Evolutionary conservation across 2,113 vertebrate species (phyloP).

Genomic region (Protobothrops flavoviridis): DNA sequence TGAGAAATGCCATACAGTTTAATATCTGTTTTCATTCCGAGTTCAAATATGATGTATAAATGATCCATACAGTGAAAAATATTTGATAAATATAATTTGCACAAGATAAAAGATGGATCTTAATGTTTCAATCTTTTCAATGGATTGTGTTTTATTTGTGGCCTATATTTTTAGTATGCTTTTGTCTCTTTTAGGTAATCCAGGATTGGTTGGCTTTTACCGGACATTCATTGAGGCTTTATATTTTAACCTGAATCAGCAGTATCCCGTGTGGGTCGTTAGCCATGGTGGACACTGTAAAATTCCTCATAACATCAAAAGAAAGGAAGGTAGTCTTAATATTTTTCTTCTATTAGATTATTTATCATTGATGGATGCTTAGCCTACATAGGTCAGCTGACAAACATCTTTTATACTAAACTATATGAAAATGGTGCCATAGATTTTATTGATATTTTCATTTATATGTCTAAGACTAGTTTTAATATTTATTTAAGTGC

Average conservation of each 20-base stretch:
- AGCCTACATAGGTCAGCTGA: not conserved
- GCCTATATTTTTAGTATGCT: conserved; percentile 31
- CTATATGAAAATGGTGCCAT: not conserved
- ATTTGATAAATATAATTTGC: not conserved
- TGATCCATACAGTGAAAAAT: not conserved
- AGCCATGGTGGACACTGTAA: conserved; percentile 89
- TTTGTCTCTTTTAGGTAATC: conserved; percentile 82
- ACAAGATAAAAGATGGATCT: not conserved
- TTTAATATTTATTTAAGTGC: not conserved
- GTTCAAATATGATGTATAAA: not conserved
- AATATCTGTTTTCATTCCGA: not conserved
- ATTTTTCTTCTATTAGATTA: not conserved
- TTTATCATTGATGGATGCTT: not conserved
- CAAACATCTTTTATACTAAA: not conserved
- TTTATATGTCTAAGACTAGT: not conserved
- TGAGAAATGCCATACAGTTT: not conserved
- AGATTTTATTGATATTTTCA: not conserved
- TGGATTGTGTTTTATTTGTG: not conserved
- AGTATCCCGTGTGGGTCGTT: conserved; percentile 87
- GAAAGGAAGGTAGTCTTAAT: conserved; percentile 77
- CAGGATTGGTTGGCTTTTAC: conserved; percentile 86
- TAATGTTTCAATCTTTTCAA: not conserved
- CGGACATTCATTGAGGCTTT: conserved; percentile 84
- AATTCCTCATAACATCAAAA: conserved; percentile 80
- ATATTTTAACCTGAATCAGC: conserved; percentile 69